Evolutionary conservation across 1,140 invertebrate genomes (phyloP).

Genomic region (Bemisia tabaci): DNA sequence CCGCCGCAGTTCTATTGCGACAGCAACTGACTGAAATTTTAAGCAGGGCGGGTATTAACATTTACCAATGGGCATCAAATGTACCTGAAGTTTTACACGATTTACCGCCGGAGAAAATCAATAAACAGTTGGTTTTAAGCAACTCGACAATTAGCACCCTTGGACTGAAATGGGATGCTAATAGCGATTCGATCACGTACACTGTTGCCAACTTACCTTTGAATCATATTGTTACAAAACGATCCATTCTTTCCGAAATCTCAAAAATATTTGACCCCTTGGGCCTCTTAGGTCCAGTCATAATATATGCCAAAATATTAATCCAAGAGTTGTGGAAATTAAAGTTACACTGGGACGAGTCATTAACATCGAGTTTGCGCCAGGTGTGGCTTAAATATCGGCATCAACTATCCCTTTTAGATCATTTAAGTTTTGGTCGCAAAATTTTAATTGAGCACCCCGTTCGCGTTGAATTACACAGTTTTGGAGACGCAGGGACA

Average conservation of each 20-base stretch:
- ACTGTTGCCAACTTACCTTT: neutral
- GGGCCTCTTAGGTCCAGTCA: conserved; percentile 19
- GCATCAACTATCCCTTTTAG: neutral
- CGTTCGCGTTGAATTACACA: no score
- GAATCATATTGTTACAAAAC: conserved; percentile 17
- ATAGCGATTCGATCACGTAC: neutral
- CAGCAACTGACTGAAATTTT: conserved; percentile 7
- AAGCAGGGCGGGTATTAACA: conserved; percentile 14
- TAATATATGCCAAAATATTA: conserved; percentile 12
- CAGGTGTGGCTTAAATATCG: neutral
- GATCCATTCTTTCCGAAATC: conserved; percentile 16
- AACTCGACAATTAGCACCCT: neutral
- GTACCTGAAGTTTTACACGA: neutral
- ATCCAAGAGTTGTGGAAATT: conserved; percentile 12
- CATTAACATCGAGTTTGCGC: neutral
- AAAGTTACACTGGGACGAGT: conserved; percentile 16
- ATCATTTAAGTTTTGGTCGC: no score
- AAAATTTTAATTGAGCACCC: no score
- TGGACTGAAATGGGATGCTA: neutral
- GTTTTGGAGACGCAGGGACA: neutral
- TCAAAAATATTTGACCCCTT: conserved; percentile 23
- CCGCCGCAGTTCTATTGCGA: conserved; percentile 18
- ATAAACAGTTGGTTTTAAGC: no score
- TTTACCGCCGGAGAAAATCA: no score
- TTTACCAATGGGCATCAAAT: conserved; percentile 25